Evolutionary conservation across 2,113 vertebrate genomes (phyloP).

Genomic region (Gnathonemus echidnorhynchus): DNA sequence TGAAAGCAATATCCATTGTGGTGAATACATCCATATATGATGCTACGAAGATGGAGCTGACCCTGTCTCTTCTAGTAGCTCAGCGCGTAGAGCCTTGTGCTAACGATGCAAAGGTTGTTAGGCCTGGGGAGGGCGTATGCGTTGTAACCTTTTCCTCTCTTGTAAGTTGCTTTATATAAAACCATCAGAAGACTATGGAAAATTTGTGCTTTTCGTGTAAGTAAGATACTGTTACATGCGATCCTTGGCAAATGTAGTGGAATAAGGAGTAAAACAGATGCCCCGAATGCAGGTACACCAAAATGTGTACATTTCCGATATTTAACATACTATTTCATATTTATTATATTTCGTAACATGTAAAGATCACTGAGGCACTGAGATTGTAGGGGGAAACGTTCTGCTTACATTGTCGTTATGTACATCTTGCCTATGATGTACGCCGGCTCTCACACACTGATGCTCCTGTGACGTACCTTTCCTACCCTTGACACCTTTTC

Average conservation of each 20-base stretch:
- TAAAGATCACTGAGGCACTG: background rate
- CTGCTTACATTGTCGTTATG: background rate
- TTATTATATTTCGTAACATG: background rate
- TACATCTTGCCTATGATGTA: background rate
- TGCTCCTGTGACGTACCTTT: background rate
- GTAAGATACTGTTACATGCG: background rate
- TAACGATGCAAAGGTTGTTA: background rate
- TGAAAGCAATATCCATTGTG: background rate
- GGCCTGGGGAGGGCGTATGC: background rate
- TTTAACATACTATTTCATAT: background rate
- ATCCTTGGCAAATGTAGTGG: background rate
- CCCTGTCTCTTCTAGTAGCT: background rate
- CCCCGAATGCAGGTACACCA: background rate
- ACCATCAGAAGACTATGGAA: background rate
- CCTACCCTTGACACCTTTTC: background rate
- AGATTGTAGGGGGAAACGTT: background rate
- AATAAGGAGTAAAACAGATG: background rate
- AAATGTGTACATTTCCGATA: background rate
- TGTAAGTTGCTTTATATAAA: background rate
- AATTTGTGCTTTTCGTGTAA: background rate
- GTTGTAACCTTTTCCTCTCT: background rate
- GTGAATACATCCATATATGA: background rate
- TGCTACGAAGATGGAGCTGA: background rate
- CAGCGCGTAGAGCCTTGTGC: background rate
- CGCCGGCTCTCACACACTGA: background rate